phyloP scores from a whole-genome alignment of 2,888 invertebrate species.

The Oligia fasciuncula region DNA sequence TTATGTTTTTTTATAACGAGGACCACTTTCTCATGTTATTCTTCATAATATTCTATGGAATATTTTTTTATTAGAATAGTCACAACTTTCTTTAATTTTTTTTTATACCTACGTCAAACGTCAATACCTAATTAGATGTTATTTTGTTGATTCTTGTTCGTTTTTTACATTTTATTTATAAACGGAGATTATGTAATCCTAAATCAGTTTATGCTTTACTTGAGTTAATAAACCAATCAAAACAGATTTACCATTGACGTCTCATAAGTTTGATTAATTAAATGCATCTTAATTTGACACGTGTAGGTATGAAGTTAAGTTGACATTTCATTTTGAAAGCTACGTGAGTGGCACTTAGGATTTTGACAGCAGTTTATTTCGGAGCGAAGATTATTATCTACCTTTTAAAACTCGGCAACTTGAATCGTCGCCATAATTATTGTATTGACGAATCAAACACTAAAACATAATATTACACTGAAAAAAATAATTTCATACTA shows the following conservation, averaged over 20 bases:
- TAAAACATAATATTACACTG: neutral
- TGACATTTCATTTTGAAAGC: slow-evolving; percentile 25
- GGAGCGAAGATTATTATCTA: neutral
- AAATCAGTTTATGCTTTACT: neutral
- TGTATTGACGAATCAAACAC: neutral
- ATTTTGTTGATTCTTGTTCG: neutral
- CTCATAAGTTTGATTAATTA: neutral
- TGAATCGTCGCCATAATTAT: neutral
- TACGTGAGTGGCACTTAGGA: neutral
- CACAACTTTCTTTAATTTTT: neutral
- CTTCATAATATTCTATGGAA: neutral
- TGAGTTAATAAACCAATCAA: slow-evolving; percentile 5
- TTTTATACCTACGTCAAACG: too few relatives aligned
- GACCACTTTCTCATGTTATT: slow-evolving; percentile 32
- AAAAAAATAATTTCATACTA: too few relatives aligned
- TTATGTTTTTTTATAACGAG: slow-evolving; percentile 5
- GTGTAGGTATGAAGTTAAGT: neutral
- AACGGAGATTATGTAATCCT: slow-evolving; percentile 18
- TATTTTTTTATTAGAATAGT: slow-evolving; percentile 14
- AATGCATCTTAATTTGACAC: neutral
- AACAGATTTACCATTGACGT: neutral
- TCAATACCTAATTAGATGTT: neutral
- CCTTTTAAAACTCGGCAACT: neutral
- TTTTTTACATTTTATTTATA: neutral
- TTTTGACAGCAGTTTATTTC: neutral